A percentile compares a stretch with the other conserved stretches of the same genome.
Conservation (phyloP, 2,113 vertebrate genomes). For the Clarias batrachus region DNA sequence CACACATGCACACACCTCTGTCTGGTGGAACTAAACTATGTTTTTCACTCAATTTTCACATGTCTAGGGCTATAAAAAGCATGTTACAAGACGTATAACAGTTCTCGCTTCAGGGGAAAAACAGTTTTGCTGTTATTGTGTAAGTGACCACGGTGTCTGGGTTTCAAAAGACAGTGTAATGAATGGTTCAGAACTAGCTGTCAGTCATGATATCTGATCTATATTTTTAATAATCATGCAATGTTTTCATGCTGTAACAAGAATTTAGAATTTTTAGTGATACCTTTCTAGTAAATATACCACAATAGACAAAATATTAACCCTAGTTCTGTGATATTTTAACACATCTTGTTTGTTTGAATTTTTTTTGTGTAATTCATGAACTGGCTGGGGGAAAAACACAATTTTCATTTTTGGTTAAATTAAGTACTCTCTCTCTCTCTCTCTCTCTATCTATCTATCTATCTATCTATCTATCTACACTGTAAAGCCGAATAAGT, state of each 20-base stretch:
- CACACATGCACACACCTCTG: constrained; percentile 38
- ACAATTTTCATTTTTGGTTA: too few relatives aligned
- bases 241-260: neutral
- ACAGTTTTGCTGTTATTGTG: neutral
- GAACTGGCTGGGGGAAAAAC: too few relatives aligned
- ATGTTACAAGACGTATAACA: constrained; percentile 29
- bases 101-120: constrained; percentile 2
- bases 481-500: too few relatives aligned
- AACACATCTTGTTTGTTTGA: too few relatives aligned
- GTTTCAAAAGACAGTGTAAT: neutral
- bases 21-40: constrained; percentile 39
- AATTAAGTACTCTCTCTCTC: too few relatives aligned
- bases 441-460: too few relatives aligned
- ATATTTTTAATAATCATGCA: neutral
- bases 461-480: too few relatives aligned
- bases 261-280: neutral
- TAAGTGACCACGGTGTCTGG: neutral
- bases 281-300: neutral
- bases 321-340: too few relatives aligned
- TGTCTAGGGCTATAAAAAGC: constrained; percentile 51
- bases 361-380: too few relatives aligned
- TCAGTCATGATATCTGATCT: neutral
- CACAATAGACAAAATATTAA: neutral
- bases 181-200: neutral
- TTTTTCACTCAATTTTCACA: constrained; percentile 51